A percentile compares a stretch with the other conserved stretches of the same genome.
Conservation (phyloP, 64 coral and sea anemone genomes). For the Stichodactyla helianthus region DNA sequence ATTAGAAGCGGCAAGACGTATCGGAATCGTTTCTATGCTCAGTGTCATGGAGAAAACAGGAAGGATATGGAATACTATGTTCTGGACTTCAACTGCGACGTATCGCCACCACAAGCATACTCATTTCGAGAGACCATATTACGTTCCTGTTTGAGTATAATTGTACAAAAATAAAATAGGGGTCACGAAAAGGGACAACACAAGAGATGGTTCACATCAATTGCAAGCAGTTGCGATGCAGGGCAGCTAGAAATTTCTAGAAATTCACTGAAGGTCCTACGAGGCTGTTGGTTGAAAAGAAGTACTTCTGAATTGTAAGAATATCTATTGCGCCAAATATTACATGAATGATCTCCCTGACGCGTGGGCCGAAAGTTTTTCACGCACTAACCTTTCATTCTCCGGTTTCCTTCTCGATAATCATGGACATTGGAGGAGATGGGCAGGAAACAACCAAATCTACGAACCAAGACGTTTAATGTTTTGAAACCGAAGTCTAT, state of each 20-base stretch:
- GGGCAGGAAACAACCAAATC: not conserved
- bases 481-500: not conserved
- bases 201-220: not conserved
- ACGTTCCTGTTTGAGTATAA: not conserved
- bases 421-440: not conserved
- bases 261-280: not conserved
- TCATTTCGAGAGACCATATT: not conserved
- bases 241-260: not conserved
- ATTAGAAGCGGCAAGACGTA: not conserved
- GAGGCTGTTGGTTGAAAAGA: not conserved
- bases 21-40: not conserved
- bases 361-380: not conserved
- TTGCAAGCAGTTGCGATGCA: not conserved
- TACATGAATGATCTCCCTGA: not conserved
- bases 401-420: not conserved
- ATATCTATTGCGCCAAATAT: not conserved
- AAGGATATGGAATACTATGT: not conserved
- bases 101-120: not conserved
- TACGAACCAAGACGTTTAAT: not conserved
- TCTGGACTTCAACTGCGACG: not conserved
- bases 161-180: not conserved
- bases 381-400: too few relatives aligned
- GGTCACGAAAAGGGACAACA: not conserved
- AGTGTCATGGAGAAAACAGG: not conserved
- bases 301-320: not conserved